Evolutionary conservation across 2,797 vertebrate genomes (phyloP).

Genomic region (Enoplosus armatus): DNA sequence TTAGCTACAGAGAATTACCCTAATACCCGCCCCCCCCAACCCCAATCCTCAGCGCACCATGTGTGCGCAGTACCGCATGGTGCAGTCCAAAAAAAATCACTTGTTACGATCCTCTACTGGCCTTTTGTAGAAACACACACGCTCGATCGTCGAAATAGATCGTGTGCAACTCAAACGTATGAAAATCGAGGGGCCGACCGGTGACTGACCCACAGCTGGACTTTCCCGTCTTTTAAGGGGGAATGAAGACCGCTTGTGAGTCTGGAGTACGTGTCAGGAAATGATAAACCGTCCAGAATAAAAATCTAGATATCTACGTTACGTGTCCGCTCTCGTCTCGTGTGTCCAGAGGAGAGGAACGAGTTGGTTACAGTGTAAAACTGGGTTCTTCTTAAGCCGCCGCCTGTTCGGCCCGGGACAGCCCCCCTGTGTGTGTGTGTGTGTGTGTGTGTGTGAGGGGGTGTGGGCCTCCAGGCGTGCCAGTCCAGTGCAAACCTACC

Average conservation of each 20-base stretch:
- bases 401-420: background rate
- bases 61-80: conserved; percentile 15
- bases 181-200: background rate
- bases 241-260: background rate
- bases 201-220: background rate
- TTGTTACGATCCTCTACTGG: conserved; percentile 47
- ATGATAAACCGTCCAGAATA: conserved; percentile 53
- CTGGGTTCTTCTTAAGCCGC: conserved; percentile 57
- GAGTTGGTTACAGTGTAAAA: conserved; percentile 79
- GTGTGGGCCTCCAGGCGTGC: conserved; percentile 37
- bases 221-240: background rate
- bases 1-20: conserved; percentile 18
- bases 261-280: conserved; percentile 20
- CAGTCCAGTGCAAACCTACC: conserved; percentile 82
- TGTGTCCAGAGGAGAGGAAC: conserved; percentile 24
- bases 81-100: background rate
- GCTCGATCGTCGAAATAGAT: conserved; percentile 11
- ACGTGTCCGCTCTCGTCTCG: conserved; percentile 20
- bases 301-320: conserved; percentile 67
- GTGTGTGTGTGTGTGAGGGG: conserved; percentile 7
- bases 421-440: conserved; percentile 5
- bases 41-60: background rate
- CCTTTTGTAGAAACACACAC: conserved; percentile 37
- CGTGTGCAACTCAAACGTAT: conserved; percentile 42
- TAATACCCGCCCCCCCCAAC: too few relatives aligned